phyloP scores from a whole-genome alignment of 1,140 invertebrate genomes.

The Trichonephila clavata region DNA sequence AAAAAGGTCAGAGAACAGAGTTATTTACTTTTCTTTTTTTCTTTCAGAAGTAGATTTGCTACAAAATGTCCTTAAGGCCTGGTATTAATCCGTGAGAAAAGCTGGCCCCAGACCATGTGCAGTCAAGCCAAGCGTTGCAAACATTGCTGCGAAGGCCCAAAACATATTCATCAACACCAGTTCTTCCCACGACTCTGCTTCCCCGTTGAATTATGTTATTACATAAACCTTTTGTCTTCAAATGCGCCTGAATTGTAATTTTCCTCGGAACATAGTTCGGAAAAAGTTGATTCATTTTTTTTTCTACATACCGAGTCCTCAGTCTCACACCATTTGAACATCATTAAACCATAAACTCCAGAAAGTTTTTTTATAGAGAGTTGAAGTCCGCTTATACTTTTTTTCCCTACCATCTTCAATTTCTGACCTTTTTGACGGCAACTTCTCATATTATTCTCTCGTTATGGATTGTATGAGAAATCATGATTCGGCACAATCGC shows the following conservation, averaged over 20 bases:
- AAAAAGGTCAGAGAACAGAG: constrained; percentile 7
- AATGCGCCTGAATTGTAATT: constrained; percentile 54
- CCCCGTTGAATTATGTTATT: constrained; percentile 68
- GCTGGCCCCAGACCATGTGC: neutral
- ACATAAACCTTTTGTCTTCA: constrained; percentile 72
- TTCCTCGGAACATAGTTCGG: constrained; percentile 54
- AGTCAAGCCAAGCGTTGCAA: constrained; percentile 60
- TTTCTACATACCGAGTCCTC: neutral
- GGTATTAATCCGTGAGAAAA: constrained; percentile 39
- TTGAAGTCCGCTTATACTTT: neutral
- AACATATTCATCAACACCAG: constrained; percentile 49
- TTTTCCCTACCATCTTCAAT: neutral
- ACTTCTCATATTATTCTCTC: constrained; percentile 64
- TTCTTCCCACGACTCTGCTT: constrained; percentile 29
- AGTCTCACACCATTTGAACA: constrained; percentile 56
- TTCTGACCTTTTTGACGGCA: neutral
- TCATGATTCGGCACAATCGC: constrained; percentile 48
- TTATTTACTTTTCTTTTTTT: neutral
- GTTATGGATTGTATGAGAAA: constrained; percentile 69
- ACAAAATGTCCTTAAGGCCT: neutral
- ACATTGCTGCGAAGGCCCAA: constrained; percentile 31
- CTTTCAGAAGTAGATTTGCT: neutral
- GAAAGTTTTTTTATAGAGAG: neutral
- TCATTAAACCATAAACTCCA: constrained; percentile 37
- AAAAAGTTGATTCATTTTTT: neutral